Percentiles rank a stretch among this genome's conserved stretches.
Evolutionary conservation across 2,888 invertebrate genomes (phyloP).

Genomic region (Tipula lateralis): DNA sequence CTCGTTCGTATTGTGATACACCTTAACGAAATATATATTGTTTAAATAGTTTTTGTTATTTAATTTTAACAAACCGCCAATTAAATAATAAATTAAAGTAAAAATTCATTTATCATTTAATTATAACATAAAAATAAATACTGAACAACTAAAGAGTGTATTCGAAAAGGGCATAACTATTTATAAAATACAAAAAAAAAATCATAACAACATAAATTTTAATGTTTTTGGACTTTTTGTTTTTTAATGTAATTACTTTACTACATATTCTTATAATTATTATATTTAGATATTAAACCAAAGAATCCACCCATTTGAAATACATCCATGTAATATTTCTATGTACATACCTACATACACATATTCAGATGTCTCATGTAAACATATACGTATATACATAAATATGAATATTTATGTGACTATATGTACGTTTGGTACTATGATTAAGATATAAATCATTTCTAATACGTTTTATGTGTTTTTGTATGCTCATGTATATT

Average conservation of each 20-base stretch:
- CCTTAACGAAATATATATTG: neutral
- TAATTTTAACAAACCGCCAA: neutral
- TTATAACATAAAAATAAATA: neutral
- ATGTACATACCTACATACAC: neutral
- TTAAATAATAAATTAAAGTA: neutral
- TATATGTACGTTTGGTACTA: neutral
- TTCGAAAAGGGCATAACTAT: slow-evolving; percentile 11
- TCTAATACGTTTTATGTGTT: neutral
- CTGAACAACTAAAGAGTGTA: neutral
- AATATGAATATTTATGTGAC: neutral
- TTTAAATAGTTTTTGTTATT: neutral
- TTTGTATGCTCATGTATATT: neutral
- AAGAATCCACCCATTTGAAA: neutral
- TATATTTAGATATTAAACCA: neutral
- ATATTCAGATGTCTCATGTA: neutral
- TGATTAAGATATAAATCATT: slow-evolving; percentile 19
- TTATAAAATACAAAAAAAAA: neutral
- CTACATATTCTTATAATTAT: neutral
- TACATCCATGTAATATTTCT: neutral
- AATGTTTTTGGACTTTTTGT: neutral
- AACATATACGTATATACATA: too few species aligned
- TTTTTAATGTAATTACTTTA: neutral
- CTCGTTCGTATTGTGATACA: neutral
- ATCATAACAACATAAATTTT: neutral
- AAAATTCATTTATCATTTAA: neutral